Conservation (phyloP, 1,140 invertebrate species). For the Scylla paramamosain region DNA sequence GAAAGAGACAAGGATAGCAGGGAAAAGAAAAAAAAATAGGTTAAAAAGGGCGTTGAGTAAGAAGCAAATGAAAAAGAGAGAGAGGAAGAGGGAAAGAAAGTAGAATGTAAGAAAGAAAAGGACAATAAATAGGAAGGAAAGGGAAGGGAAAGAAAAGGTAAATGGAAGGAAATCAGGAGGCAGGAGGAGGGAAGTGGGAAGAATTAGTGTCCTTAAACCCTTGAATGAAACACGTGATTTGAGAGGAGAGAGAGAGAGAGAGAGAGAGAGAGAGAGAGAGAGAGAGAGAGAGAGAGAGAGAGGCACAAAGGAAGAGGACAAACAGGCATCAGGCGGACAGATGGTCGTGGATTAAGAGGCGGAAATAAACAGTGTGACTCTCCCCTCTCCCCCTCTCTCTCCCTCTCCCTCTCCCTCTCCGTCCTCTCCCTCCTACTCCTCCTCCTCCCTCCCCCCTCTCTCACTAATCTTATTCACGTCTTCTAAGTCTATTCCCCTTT, state of each 20-base stretch:
- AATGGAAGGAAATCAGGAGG: background rate
- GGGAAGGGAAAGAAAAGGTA: background rate
- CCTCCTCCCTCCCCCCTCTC: background rate
- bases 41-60: background rate
- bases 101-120: background rate
- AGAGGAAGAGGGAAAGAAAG: background rate
- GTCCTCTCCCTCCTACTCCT: background rate
- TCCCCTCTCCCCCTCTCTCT: background rate
- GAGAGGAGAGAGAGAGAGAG: slow-evolving; percentile 46
- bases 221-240: background rate
- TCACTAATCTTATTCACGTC: background rate
- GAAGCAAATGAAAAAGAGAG: background rate
- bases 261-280: slow-evolving; percentile 54
- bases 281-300: slow-evolving; percentile 55
- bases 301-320: slow-evolving; percentile 43
- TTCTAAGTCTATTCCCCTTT: background rate
- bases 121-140: slow-evolving; percentile 5
- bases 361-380: slow-evolving; percentile 17
- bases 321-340: slow-evolving; percentile 10
- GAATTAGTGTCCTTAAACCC: background rate
- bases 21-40: background rate
- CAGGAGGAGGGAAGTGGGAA: background rate
- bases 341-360: slow-evolving; percentile 19
- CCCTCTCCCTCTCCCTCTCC: background rate
- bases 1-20: background rate